These are phyloP conservation scores for Dolichoris vasculosae DNA, from an alignment of 1,140 invertebrate genomes.

Conservation along the genomic window DNA sequence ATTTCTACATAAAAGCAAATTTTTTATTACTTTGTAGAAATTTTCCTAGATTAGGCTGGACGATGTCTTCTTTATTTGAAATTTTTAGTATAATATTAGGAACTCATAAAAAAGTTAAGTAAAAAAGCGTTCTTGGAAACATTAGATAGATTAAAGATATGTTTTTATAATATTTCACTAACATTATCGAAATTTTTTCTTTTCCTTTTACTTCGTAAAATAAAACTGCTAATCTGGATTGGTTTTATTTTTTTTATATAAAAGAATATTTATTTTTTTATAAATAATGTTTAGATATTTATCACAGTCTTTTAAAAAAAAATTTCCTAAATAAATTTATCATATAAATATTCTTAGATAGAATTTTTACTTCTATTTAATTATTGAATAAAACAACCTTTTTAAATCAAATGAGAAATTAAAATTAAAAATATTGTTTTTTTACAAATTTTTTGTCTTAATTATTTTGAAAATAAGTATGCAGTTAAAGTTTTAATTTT, in stretches of 20 bases:
- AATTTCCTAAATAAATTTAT: too few relatives aligned
- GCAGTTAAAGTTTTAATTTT: too few relatives aligned
- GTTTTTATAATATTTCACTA: neutral
- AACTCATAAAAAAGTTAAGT: neutral
- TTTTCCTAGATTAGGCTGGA: neutral
- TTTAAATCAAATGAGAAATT: too few relatives aligned
- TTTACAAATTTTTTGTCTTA: too few relatives aligned
- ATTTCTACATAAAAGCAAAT: neutral
- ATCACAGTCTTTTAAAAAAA: too few relatives aligned
- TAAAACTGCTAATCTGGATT: neutral
- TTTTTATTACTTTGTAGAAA: constrained; percentile 14
- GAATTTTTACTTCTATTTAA: too few relatives aligned
- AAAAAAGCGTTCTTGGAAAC: neutral
- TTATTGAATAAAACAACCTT: too few relatives aligned
- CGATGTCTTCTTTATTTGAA: neutral
- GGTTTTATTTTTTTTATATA: neutral
- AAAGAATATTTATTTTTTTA: neutral
- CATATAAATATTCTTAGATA: too few relatives aligned
- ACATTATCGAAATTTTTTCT: neutral
- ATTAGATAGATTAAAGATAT: neutral
- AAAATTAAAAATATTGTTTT: too few relatives aligned
- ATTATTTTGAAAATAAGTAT: too few relatives aligned
- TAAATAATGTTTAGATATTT: too few relatives aligned
- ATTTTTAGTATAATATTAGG: neutral
- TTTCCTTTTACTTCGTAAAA: neutral